A percentile compares a stretch with the other conserved stretches of the same genome.
These are phyloP conservation scores for Aspidiotus destructor DNA, from an alignment of 2,888 invertebrate species.

Conservation along the genomic window DNA sequence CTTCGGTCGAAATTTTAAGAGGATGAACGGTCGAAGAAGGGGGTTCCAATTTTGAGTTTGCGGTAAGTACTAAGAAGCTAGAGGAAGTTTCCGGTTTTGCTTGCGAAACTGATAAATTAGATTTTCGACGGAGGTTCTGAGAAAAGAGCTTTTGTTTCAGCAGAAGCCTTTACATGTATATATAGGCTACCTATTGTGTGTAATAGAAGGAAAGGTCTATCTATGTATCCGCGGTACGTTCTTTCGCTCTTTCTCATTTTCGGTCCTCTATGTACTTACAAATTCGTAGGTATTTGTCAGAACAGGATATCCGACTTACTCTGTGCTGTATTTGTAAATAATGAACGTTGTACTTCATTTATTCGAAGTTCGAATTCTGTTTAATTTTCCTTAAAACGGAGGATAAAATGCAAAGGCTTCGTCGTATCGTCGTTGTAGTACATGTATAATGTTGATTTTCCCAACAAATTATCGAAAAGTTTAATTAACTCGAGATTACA, in stretches of 20 bases:
- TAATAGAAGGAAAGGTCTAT: constrained; percentile 29
- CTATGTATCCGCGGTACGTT: constrained; percentile 24
- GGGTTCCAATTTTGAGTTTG: constrained; percentile 31
- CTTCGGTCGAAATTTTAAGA: constrained; percentile 27
- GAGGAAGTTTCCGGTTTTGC: constrained; percentile 32
- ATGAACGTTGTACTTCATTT: constrained; percentile 17
- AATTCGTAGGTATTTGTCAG: constrained; percentile 32
- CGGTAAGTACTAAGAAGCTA: constrained; percentile 30
- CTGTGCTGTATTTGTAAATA: constrained; percentile 28
- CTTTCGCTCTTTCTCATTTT: constrained; percentile 31
- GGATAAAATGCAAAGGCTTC: not conserved
- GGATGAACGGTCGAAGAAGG: constrained; percentile 23
- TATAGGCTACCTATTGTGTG: constrained; percentile 23
- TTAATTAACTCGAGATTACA: too few relatives aligned
- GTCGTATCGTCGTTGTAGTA: too few relatives aligned
- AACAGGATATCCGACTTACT: constrained; percentile 31
- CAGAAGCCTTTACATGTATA: constrained; percentile 14
- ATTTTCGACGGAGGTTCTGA: constrained; percentile 32
- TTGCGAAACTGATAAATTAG: constrained; percentile 32
- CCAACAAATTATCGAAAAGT: too few relatives aligned
- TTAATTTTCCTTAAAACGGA: not conserved
- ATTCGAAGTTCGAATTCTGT: not conserved
- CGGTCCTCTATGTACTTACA: constrained; percentile 28
- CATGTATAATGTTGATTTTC: too few relatives aligned
- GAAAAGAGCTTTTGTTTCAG: constrained; percentile 32